Percentiles rank a stretch among this genome's conserved stretches.
These are phyloP conservation scores for Eurypyga helias DNA, from an alignment of 2,113 vertebrate genomes.

Conservation along the genomic window DNA sequence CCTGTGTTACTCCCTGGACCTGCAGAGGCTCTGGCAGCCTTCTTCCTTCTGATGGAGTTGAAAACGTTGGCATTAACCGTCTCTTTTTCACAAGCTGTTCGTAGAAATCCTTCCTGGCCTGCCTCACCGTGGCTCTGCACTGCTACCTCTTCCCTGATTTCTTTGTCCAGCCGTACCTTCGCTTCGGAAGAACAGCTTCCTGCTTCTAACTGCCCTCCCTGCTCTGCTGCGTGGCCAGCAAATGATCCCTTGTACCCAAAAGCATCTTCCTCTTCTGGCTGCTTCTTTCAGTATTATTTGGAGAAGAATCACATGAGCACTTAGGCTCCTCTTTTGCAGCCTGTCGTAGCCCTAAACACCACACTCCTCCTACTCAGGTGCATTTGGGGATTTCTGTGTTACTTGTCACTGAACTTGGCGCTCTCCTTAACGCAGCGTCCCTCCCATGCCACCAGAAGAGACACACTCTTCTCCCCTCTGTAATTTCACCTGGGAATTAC, in stretches of 20 bases:
- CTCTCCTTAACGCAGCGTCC: background rate
- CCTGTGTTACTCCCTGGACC: background rate
- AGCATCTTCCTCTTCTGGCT: background rate
- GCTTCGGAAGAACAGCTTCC: background rate
- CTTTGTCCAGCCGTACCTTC: background rate
- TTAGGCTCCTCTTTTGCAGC: background rate
- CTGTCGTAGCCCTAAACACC: no score
- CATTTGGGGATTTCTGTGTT: background rate
- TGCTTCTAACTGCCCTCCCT: background rate
- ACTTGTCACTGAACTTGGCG: background rate
- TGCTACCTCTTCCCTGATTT: background rate
- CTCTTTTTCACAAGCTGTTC: background rate
- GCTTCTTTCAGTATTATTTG: background rate
- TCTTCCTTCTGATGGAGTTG: background rate
- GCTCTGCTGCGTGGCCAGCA: background rate
- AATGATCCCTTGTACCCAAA: background rate
- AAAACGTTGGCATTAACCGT: background rate
- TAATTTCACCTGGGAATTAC: slow-evolving; percentile 45
- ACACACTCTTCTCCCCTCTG: background rate
- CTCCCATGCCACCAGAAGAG: background rate
- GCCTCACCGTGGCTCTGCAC: background rate
- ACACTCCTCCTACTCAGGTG: background rate
- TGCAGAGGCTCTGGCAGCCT: background rate
- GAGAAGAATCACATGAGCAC: background rate
- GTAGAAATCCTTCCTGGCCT: background rate